Base-by-base conservation (phyloP, 2,113 vertebrate species). In the Caloenas nicobarica region DNA sequence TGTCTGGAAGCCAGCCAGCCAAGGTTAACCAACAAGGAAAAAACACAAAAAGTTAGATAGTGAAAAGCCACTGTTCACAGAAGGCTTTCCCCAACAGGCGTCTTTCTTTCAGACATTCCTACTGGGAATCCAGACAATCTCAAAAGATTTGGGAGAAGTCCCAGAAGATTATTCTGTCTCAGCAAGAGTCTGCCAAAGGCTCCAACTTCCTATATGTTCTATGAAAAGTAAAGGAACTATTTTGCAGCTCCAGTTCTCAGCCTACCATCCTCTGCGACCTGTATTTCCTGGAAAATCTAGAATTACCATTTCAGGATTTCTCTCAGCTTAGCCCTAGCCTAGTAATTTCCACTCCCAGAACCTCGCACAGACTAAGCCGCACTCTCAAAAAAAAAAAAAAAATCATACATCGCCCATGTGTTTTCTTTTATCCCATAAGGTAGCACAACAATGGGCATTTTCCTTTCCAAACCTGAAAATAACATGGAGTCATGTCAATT, bases 91-190 rank as follows among this genome's bases (percentile, higher is more conserved):
- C 36, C 44, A 16, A 81, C 33, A 57, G 34, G 10, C 29, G 74
- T 64, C 44, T 23, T 46, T 74, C 31, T 51, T 86, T 77, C 7
- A 54, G 8, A 40, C 4, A 0, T 46, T 81, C 17, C 62, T 70
- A n/a, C 11, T 66, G 34, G 31, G 48, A 89, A 94, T 54, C 38
- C 36, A 86, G 36, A 89, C 60, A 11, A 80, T 46, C 33, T 58
- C 46, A 69, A 54, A 44, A 84, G 31, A 89, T 84, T 81, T 80
- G 70, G 85, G 91, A 79, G 42, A 74, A 89, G 23, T 71, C 57
- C 65, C 60, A n/a, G 51, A 82, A 62, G 36, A 74, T 58, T 81
- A 58, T 81, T 62, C 72, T 84, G 46, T 24, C 46, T 86, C 16
- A 62, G 36, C 54, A 82, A 53, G 31, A 77, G 40, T 81, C 18